Evolutionary conservation across 2,888 invertebrate species (phyloP).

Genomic region (Tinea pellionella): DNA sequence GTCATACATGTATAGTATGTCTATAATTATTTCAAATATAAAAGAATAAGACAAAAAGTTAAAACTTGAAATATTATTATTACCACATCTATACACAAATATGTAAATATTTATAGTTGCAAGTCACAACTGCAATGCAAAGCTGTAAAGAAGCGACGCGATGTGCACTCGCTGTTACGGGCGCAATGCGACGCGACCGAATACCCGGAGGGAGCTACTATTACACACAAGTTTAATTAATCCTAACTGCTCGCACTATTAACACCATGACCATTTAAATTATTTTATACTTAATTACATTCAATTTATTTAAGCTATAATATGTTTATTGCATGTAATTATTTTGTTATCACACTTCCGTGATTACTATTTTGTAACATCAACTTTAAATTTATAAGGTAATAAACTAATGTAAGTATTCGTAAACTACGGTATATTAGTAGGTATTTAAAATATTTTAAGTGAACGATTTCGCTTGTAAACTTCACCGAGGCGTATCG

Average conservation of each 20-base stretch:
- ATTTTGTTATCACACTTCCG: background rate
- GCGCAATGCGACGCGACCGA: conserved; percentile 11
- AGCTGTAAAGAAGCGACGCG: conserved; percentile 13
- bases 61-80: background rate
- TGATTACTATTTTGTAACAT: background rate
- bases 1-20: no score
- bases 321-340: background rate
- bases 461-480: no score
- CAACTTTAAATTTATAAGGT: no score
- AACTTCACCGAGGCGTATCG: no score
- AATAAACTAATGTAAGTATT: no score
- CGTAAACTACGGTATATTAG: no score
- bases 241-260: conserved; percentile 4
- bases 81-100: background rate
- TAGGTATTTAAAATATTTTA: no score
- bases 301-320: background rate
- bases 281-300: conserved; percentile 4
- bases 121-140: conserved; percentile 13
- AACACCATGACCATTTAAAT: background rate
- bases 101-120: background rate
- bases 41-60: no score
- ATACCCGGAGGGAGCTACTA: background rate
- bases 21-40: no score
- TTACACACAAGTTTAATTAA: conserved; percentile 4
- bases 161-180: conserved; percentile 8